These are phyloP conservation scores for Ornithorhynchus anatinus DNA, from an alignment of 2,113 vertebrate species.

Conservation along the genomic window DNA sequence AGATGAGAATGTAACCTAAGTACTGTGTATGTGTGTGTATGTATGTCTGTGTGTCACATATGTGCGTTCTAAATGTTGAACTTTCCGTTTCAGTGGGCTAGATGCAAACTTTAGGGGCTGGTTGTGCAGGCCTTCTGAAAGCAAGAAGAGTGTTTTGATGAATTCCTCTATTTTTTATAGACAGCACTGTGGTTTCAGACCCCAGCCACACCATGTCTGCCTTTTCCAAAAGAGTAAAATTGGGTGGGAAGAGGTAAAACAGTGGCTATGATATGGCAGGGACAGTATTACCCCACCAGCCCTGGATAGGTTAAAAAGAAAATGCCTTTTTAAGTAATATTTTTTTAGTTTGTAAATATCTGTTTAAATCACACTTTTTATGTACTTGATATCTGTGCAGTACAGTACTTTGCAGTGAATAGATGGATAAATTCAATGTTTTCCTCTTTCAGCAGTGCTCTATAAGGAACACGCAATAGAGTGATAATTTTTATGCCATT, in stretches of 20 bases:
- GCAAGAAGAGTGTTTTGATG: slow-evolving; percentile 54
- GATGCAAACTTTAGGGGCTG: slow-evolving; percentile 58
- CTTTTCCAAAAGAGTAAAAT: slow-evolving; percentile 46
- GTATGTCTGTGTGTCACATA: too few species aligned
- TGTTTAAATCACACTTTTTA: slow-evolving; percentile 69
- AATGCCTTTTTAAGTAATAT: slow-evolving; percentile 70
- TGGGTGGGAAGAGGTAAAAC: slow-evolving; percentile 12
- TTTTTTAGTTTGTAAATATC: slow-evolving; percentile 69
- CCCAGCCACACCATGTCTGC: slow-evolving; percentile 44
- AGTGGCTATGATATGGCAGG: slow-evolving; percentile 56
- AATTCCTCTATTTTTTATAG: slow-evolving; percentile 70
- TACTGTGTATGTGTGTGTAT: slow-evolving; percentile 26
- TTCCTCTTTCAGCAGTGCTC: slow-evolving; percentile 56
- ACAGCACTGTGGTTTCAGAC: slow-evolving; percentile 47
- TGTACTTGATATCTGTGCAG: slow-evolving; percentile 58
- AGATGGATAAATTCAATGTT: slow-evolving; percentile 49
- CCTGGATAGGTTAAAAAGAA: slow-evolving; percentile 58
- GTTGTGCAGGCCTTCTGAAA: slow-evolving; percentile 62
- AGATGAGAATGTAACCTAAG: slow-evolving; percentile 52
- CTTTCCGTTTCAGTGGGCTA: slow-evolving; percentile 58
- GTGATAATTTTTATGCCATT: slow-evolving; percentile 32
- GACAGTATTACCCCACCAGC: slow-evolving; percentile 63
- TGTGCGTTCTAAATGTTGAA: slow-evolving; percentile 19
- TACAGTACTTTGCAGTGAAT: slow-evolving; percentile 68
- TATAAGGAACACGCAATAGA: slow-evolving; percentile 23